These are phyloP conservation scores for Pogonocichla stellata DNA, from an alignment of 2,113 vertebrate species.

Conservation along the genomic window DNA sequence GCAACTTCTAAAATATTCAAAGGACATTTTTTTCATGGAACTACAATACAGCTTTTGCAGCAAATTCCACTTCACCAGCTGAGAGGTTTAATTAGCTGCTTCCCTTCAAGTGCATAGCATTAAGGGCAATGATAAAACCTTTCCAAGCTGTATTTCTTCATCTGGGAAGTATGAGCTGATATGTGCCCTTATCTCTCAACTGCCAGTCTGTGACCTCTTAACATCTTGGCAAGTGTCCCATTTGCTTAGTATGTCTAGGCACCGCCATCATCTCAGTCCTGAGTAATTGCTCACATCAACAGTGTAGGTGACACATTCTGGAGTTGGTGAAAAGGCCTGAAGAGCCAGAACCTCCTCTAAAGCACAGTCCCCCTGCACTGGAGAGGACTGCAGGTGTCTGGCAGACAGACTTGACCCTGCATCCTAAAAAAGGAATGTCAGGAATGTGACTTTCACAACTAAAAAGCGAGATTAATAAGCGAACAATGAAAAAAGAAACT, in stretches of 20 bases:
- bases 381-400: background rate
- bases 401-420: background rate
- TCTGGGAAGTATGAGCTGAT: background rate
- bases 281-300: conserved; percentile 6
- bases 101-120: background rate
- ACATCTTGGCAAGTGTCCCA: background rate
- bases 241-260: background rate
- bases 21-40: background rate
- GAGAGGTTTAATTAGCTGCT: background rate
- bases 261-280: background rate
- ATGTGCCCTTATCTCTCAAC: background rate
- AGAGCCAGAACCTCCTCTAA: background rate
- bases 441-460: background rate
- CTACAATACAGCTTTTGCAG: background rate
- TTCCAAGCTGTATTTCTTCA: background rate
- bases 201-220: background rate
- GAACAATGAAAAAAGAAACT: rapidly evolving
- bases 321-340: background rate
- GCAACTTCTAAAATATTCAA: background rate
- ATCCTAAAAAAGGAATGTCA: background rate
- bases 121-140: background rate
- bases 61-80: background rate
- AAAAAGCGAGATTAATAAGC: background rate
- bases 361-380: background rate
- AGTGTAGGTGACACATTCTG: background rate